phyloP scores from a whole-genome alignment of 2,797 vertebrate species.

The Furcifer pardalis region DNA sequence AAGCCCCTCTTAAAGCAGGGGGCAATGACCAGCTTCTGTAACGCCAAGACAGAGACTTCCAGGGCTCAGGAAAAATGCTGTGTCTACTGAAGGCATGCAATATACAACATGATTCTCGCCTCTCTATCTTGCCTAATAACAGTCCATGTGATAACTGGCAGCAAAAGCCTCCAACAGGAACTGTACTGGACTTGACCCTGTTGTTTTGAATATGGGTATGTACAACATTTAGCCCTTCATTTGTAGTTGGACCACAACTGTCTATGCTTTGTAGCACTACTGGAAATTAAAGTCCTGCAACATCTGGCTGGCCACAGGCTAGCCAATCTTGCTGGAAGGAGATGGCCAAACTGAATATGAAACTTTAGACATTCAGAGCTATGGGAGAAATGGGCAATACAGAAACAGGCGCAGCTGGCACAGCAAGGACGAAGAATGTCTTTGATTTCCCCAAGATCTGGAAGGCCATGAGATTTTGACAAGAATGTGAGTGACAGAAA shows the following conservation, averaged over 20 bases:
- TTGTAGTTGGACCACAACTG: background rate
- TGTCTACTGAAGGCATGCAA: too few species aligned
- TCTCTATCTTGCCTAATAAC: background rate
- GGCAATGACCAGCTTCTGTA: too few species aligned
- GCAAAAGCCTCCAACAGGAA: background rate
- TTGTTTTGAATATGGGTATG: background rate
- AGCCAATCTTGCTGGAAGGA: background rate
- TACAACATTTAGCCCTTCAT: background rate
- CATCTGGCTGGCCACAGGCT: background rate
- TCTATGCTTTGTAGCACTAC: background rate
- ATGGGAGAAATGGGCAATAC: background rate
- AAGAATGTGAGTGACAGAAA: accelerated
- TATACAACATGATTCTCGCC: too few species aligned
- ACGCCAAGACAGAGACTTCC: too few species aligned
- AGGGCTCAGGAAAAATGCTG: too few species aligned
- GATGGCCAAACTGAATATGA: background rate
- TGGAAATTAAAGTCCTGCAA: background rate
- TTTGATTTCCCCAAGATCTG: too few species aligned
- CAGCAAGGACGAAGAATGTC: too few species aligned
- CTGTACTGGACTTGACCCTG: background rate
- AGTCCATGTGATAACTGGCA: too few species aligned
- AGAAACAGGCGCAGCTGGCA: too few species aligned
- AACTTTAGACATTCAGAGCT: background rate
- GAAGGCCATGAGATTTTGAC: background rate
- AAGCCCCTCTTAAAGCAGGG: too few species aligned